Evolutionary conservation across 2,888 invertebrate genomes (phyloP).

Genomic region (Microplitis deprimator): DNA sequence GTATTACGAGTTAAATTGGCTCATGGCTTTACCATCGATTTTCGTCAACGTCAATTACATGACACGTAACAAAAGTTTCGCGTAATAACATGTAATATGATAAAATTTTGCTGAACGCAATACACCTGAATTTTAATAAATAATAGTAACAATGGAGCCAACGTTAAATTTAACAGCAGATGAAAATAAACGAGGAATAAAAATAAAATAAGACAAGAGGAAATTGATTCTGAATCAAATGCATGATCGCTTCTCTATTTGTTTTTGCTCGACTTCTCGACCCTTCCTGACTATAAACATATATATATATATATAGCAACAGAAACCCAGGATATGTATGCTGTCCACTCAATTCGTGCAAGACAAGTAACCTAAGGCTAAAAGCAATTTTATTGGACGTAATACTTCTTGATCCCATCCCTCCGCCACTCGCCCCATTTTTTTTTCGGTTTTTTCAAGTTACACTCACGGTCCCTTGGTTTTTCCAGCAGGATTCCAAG

Average conservation of each 20-base stretch:
- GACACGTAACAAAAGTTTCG: background rate
- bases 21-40: background rate
- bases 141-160: background rate
- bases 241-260: conserved; percentile 14
- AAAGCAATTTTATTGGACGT: conserved; percentile 65
- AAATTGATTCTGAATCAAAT: background rate
- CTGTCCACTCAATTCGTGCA: conserved; percentile 9
- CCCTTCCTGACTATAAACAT: background rate
- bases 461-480: background rate
- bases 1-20: background rate
- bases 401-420: conserved; percentile 51
- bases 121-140: background rate
- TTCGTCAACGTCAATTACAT: background rate
- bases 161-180: background rate
- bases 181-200: background rate
- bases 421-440: background rate
- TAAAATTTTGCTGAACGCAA: background rate
- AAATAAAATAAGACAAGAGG: background rate
- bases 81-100: background rate
- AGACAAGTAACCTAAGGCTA: conserved; percentile 52
- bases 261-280: background rate
- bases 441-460: background rate
- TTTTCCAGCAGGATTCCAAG: background rate
- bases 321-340: background rate
- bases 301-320: background rate